These are phyloP conservation scores for Clavelina lepadiformis DNA, from an alignment of 23 tunicate genomes.

Conservation along the genomic window DNA sequence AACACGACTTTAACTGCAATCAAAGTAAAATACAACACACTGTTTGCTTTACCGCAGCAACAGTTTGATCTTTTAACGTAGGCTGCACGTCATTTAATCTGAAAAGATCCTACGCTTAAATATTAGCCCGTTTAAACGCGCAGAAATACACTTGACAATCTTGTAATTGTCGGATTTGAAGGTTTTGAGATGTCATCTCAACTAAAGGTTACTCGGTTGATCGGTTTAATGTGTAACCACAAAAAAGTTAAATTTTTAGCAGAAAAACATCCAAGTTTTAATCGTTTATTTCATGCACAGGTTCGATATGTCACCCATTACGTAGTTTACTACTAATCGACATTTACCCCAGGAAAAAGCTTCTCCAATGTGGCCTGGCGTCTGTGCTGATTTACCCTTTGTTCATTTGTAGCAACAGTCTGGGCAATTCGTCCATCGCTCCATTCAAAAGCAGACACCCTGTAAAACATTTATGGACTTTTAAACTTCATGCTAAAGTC, in stretches of 20 bases:
- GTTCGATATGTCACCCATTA: not conserved
- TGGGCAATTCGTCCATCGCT: conserved; percentile 18
- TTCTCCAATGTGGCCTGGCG: conserved; percentile 31
- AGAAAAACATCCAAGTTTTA: no score
- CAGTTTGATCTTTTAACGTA: not conserved
- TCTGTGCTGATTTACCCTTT: conserved; percentile 11
- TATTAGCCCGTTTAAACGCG: no score
- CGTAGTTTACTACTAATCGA: no score
- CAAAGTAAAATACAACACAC: not conserved
- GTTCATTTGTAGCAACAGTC: conserved; percentile 28
- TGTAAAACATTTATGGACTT: conserved; percentile 1
- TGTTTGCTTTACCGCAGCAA: not conserved
- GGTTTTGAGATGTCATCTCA: no score
- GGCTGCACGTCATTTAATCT: no score
- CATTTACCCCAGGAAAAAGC: conserved; percentile 66
- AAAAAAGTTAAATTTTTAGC: no score
- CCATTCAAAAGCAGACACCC: conserved; percentile 56
- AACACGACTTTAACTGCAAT: not conserved
- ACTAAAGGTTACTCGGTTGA: no score
- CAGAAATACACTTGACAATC: no score
- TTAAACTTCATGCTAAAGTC: no score
- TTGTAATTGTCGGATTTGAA: not conserved
- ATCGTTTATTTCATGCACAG: not conserved
- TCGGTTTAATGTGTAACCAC: no score
- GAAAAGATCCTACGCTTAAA: not conserved